These are phyloP conservation scores for Timema podura DNA, from an alignment of 2,888 invertebrate species.

Conservation along the genomic window DNA sequence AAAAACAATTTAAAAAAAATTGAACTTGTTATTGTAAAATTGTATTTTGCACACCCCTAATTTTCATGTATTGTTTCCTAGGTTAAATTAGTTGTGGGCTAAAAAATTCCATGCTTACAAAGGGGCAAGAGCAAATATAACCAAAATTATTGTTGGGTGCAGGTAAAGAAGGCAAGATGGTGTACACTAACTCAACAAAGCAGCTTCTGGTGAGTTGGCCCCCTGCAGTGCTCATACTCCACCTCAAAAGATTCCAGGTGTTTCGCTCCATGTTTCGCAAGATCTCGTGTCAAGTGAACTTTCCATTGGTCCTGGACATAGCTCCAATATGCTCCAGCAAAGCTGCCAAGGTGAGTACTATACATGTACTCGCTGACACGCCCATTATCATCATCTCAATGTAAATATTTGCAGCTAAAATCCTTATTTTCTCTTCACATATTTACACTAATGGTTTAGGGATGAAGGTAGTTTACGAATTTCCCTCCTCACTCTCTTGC, in stretches of 20 bases:
- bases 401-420: no score
- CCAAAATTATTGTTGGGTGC: constrained; percentile 8
- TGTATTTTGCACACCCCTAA: constrained; percentile 4
- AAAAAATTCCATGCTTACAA: neutral
- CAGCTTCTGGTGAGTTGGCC: constrained; percentile 84
- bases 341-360: constrained; percentile 46
- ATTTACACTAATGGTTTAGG: no score
- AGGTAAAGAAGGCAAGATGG: constrained; percentile 55
- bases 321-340: constrained; percentile 81
- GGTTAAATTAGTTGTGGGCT: neutral
- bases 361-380: no score
- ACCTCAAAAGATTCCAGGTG: constrained; percentile 93
- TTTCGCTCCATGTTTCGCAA: constrained; percentile 62
- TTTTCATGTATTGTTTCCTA: neutral
- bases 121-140: no score
- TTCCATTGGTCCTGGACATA: constrained; percentile 79
- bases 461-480: no score
- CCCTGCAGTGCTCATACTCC: constrained; percentile 90
- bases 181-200: constrained; percentile 78
- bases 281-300: constrained; percentile 80
- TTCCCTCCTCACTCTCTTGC: no score
- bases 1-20: no score
- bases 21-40: neutral
- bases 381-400: no score
- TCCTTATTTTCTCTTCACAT: no score